Percentiles rank a stretch among this genome's conserved stretches.
Evolutionary conservation across 1,140 invertebrate genomes (phyloP).

Genomic region (Monochamus saltuarius): DNA sequence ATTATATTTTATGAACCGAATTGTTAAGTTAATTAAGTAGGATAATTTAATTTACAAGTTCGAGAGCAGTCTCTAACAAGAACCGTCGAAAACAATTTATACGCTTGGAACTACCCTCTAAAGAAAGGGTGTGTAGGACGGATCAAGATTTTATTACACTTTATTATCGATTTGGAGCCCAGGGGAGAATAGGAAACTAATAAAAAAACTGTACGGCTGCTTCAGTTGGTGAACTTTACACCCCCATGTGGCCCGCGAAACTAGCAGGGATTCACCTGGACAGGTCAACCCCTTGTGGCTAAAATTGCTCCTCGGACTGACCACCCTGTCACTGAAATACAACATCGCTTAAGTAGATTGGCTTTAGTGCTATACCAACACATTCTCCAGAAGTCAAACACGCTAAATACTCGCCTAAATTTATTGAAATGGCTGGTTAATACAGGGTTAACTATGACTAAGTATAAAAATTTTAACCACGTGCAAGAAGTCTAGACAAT

Average conservation of each 20-base stretch:
- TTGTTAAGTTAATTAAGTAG: too few species aligned
- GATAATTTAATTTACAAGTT: too few species aligned
- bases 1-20: too few species aligned
- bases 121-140: background rate
- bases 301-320: too few species aligned
- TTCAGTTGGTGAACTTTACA: conserved; percentile 19
- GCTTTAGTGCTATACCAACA: background rate
- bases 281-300: too few species aligned
- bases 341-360: background rate
- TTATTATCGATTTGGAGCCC: conserved; percentile 16
- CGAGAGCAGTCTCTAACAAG: conserved; percentile 4
- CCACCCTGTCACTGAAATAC: background rate
- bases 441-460: too few species aligned
- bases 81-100: background rate
- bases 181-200: conserved; percentile 2
- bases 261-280: conserved; percentile 8
- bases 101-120: background rate
- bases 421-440: too few species aligned
- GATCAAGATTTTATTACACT: conserved; percentile 13
- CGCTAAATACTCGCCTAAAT: too few species aligned
- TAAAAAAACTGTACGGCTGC: conserved; percentile 14
- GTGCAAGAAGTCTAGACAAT: too few species aligned
- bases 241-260: conserved; percentile 18
- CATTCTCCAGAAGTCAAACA: too few species aligned
- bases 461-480: too few species aligned